Base-by-base conservation (phyloP, 2,113 vertebrate genomes). In the Nymphicus hollandicus region DNA sequence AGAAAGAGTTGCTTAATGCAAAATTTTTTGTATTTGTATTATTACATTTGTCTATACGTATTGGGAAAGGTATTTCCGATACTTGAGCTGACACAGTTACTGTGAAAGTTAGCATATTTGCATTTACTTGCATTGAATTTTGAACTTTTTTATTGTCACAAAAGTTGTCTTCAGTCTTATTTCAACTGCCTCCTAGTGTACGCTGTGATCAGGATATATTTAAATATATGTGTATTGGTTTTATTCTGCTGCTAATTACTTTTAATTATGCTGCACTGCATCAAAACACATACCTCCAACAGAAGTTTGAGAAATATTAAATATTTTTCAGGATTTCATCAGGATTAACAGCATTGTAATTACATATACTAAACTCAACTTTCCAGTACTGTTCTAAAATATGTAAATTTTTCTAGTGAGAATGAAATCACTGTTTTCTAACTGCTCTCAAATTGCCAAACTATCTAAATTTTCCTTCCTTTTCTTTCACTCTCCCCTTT, bases 351-450 rank as follows among this genome's bases (percentile, higher is more conserved):
- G 12, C 25, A 11, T 81, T 83, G 17, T 10, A 44, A 29, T 74
- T 50, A 17, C 1, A 2, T 43, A 24, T 5, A 13, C 23, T 63
- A 35, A 87, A 41, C 11, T 47, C 27, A 56, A 6, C 31, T 77
- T 93, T 69, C 27, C 27, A 20, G 3, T 55, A 24, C 16, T 72
- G 25, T 79, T 93, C 28, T 87, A 28, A 85, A 89, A 85, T 63
- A 50, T 0, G 0, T 66, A 44, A 7, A 3, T 49, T 53, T 63
- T 91, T 74, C 31, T 74, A 37, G 27, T 50, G 13, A 43, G 12
- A 47, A 11, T 37, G 25, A 23, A 81, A 50, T 50, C 13, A 7
- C 7, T 56, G 28, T 65, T 84, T 80, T 70, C 37, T 18, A 33
- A 73, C 22, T 68, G 28, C 23, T 65, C 28, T 66, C 35, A 63